Conservation (phyloP, 2,888 invertebrate genomes). For the Eupithecia inturbata region DNA sequence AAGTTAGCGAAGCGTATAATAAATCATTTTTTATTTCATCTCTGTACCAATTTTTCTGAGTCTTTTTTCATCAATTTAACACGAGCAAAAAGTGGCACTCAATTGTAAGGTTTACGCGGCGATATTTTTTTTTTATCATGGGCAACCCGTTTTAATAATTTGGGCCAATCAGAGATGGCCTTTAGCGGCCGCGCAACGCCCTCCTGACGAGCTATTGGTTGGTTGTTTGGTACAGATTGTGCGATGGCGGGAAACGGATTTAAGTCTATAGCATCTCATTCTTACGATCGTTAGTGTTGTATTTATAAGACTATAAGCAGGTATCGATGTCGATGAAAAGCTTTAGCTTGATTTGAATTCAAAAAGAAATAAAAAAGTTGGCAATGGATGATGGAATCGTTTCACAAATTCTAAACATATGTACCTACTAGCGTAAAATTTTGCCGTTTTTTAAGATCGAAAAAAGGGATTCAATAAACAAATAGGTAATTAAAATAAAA, state of each 20-base stretch:
- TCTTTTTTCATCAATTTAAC: slow-evolving; percentile 83
- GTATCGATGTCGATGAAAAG: slow-evolving; percentile 46
- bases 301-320: slow-evolving; percentile 2
- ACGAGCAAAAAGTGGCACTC: slow-evolving; percentile 81
- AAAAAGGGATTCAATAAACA: neutral
- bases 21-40: slow-evolving; percentile 83
- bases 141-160: slow-evolving; percentile 79
- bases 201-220: slow-evolving; percentile 72
- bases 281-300: slow-evolving; percentile 67
- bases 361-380: neutral
- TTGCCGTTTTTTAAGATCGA: neutral
- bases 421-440: neutral
- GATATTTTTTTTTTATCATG: slow-evolving; percentile 73
- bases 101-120: slow-evolving; percentile 78
- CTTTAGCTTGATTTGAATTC: neutral
- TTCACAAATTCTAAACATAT: neutral
- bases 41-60: slow-evolving; percentile 76
- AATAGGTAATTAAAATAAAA: no score
- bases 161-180: slow-evolving; percentile 68
- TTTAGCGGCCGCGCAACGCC: slow-evolving; percentile 69
- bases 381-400: neutral
- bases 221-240: slow-evolving; percentile 71
- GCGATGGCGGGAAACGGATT: slow-evolving; percentile 82
- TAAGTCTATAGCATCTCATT: slow-evolving; percentile 80
- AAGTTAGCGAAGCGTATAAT: slow-evolving; percentile 77